Evolutionary conservation across 2,888 invertebrate species (phyloP).

Genomic region (Linyphia triangularis): DNA sequence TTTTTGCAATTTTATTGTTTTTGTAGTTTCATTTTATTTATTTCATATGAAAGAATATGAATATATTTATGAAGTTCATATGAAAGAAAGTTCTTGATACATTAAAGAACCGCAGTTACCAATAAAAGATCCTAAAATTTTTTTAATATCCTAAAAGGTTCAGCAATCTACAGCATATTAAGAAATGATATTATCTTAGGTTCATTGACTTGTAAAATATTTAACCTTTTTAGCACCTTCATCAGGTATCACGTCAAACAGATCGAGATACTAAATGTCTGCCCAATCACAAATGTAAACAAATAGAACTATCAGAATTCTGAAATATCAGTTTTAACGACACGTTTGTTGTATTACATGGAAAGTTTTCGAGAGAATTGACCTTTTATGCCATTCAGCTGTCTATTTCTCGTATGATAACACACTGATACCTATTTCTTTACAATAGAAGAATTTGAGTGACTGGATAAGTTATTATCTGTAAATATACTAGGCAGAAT

Average conservation of each 20-base stretch:
- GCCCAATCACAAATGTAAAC: slow-evolving; percentile 27
- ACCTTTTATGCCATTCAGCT: slow-evolving; percentile 15
- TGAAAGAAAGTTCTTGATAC: too few species aligned
- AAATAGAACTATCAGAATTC: slow-evolving; percentile 13
- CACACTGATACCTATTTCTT: not conserved
- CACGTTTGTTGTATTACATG: slow-evolving; percentile 27
- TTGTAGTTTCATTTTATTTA: too few species aligned
- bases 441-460: not conserved
- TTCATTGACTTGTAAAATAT: not conserved
- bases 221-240: not conserved
- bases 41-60: too few species aligned
- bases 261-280: not conserved
- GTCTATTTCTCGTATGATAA: slow-evolving; percentile 20
- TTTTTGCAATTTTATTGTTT: too few species aligned
- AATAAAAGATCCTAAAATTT: too few species aligned
- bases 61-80: too few species aligned
- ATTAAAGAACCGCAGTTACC: too few species aligned
- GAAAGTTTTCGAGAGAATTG: slow-evolving; percentile 20
- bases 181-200: too few species aligned
- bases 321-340: slow-evolving; percentile 2
- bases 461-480: slow-evolving; percentile 6
- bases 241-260: not conserved
- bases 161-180: too few species aligned
- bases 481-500: too few species aligned
- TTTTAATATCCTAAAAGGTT: too few species aligned